phyloP scores from a whole-genome alignment of 1,140 invertebrate species.

The Aphidius ervi region DNA sequence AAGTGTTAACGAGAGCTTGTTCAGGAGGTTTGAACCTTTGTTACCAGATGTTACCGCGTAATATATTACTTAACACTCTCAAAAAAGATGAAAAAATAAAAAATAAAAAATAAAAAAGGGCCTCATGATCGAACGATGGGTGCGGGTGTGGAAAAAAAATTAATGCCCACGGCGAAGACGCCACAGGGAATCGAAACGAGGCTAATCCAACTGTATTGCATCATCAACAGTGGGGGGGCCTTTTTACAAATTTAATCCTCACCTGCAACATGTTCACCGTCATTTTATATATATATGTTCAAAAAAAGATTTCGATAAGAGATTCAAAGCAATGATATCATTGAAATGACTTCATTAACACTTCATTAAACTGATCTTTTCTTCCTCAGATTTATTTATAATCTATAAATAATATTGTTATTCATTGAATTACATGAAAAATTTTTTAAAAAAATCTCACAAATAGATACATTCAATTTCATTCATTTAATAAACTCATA shows the following conservation, averaged over 20 bases:
- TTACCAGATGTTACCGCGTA: conserved; percentile 20
- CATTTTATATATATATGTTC: conserved; percentile 6
- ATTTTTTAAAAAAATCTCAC: not conserved
- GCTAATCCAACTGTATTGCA: conserved; percentile 15
- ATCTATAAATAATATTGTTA: not conserved
- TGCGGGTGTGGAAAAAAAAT: not conserved
- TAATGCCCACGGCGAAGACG: not conserved
- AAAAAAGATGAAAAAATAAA: conserved; percentile 12
- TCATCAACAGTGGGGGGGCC: conserved; percentile 4
- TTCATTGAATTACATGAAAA: conserved; percentile 3
- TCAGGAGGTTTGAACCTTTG: not conserved
- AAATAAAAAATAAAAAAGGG: conserved; percentile 5
- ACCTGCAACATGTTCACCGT: conserved; percentile 8
- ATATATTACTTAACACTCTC: conserved; percentile 31
- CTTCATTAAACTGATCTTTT: conserved; percentile 1
- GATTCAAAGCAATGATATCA: conserved; percentile 2
- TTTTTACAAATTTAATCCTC: conserved; percentile 19
- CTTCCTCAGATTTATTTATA: not conserved
- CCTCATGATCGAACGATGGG: not conserved
- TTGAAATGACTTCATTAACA: conserved; percentile 11
- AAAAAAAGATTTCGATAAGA: conserved; percentile 13
- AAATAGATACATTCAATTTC: not conserved
- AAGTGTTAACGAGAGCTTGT: conserved; percentile 7
- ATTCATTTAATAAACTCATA: no score
- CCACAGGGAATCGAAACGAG: not conserved